Base-by-base conservation (phyloP, 2,797 vertebrate genomes). In the Argya squamiceps region DNA sequence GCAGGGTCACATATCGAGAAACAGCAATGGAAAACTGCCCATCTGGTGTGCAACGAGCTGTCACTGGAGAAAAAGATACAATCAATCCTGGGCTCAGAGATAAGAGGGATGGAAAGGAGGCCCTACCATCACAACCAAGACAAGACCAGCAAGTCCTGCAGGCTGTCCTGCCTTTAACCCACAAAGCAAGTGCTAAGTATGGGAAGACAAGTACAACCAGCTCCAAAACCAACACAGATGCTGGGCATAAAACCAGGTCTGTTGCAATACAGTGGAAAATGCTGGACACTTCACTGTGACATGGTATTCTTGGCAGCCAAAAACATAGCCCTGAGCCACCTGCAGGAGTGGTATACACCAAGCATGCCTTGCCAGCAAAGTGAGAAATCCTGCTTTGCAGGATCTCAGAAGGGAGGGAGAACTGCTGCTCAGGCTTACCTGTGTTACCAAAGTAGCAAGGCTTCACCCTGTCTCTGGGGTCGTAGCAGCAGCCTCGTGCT, bases 361-460 rank as follows among this genome's bases (percentile, higher is more conserved):
- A 29, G 3, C 22, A 47, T 36, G 43, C 29, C 44, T 46, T 43
- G 18, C 15, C 41, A 53, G 24, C 9, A 13, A 71, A 64, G 8
- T 1, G 11, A 74, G 32, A 20, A 58, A 59, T 30, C 22, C 41
- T 24, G 22, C 29, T 43, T 30, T 32, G 16, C 52, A 30, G 47
- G 32, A 55, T 10, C 32, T 80, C 32, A 43, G 30, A 23, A 77
- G 2, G 12, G 29, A 23, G 11, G 6, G 7, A 89, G 17, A 7
- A 37, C 8, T n/a, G 12, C 26, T 74, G 22, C 19, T 59, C n/a
- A 29, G 3, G 4, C 56, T 73, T 82, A 97, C 98, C 97, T 81
- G 76, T 97, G 74, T 97, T 97, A 63, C 97, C 97, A 16, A 97
- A 98, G 47, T 96, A 98, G 94, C 98, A 98, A 52, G 96, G 93